phyloP scores from a whole-genome alignment of 2,888 invertebrate species.

The Rapana venosa region DNA sequence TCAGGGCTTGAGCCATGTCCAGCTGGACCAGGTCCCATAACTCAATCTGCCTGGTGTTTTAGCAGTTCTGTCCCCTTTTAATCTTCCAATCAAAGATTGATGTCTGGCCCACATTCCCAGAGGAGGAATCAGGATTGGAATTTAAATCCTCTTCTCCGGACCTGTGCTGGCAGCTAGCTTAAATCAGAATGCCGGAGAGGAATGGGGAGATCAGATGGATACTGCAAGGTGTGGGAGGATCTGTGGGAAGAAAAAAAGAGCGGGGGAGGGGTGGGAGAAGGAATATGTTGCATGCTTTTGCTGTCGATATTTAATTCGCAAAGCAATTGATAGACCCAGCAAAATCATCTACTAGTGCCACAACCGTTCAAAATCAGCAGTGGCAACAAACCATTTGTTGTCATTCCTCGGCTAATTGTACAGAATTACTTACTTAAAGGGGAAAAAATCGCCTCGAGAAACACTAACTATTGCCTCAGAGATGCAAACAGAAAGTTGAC shows the following conservation, averaged over 20 bases:
- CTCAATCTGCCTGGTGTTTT: not conserved
- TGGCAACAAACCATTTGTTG: too few relatives aligned
- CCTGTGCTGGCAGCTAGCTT: not conserved
- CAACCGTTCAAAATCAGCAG: too few relatives aligned
- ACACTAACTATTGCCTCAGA: too few relatives aligned
- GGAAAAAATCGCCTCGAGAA: too few relatives aligned
- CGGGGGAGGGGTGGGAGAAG: not conserved
- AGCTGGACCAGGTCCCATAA: conserved; percentile 4
- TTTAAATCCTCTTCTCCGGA: not conserved
- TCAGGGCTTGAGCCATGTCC: not conserved
- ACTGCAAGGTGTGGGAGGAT: not conserved
- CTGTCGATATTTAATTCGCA: too few relatives aligned
- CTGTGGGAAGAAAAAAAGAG: not conserved
- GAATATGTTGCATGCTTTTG: too few relatives aligned
- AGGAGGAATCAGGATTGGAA: not conserved
- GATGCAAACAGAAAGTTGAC: too few relatives aligned
- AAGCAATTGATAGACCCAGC: too few relatives aligned
- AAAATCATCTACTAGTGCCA: too few relatives aligned
- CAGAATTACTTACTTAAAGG: too few relatives aligned
- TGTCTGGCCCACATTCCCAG: not conserved
- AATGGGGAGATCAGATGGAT: not conserved
- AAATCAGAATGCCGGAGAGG: not conserved
- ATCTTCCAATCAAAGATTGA: conserved; percentile 30
- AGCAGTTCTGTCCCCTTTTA: conserved; percentile 8
- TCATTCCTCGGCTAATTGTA: too few relatives aligned